A percentile compares a stretch with the other conserved stretches of the same genome.
These are phyloP conservation scores for Notoglanidium macrostoma DNA, from an alignment of 2,797 vertebrate genomes.

Conservation along the genomic window DNA sequence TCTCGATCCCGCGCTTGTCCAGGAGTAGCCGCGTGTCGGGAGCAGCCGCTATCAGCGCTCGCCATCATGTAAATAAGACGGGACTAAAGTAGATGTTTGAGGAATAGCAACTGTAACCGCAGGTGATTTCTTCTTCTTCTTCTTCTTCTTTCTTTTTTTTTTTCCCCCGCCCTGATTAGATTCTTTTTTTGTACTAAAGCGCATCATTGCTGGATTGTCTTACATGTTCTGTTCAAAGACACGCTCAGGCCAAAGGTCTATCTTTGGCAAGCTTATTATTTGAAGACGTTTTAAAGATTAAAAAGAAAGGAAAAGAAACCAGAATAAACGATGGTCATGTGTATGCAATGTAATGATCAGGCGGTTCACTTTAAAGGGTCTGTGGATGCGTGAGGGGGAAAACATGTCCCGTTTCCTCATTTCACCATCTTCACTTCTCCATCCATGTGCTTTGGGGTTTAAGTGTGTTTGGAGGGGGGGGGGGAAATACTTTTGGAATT, in stretches of 20 bases:
- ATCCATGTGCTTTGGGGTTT: not conserved
- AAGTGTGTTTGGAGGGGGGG: not conserved
- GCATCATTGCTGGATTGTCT: conserved; percentile 67
- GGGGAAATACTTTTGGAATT: not conserved
- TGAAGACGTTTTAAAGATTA: conserved; percentile 66
- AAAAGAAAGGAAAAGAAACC: conserved; percentile 60
- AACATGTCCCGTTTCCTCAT: not conserved
- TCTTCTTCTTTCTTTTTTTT: conserved; percentile 48
- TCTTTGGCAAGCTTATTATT: conserved; percentile 46
- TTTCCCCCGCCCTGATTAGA: not conserved
- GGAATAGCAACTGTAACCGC: not conserved
- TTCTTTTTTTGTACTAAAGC: conserved; percentile 60
- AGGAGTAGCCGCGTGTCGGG: conserved; percentile 26
- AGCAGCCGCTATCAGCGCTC: conserved; percentile 92
- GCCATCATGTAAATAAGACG: conserved; percentile 71
- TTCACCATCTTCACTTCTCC: conserved; percentile 3
- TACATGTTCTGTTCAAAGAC: conserved; percentile 81
- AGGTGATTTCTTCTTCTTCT: not conserved
- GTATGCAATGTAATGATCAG: conserved; percentile 74
- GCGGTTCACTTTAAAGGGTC: conserved; percentile 63
- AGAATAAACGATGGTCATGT: conserved; percentile 70
- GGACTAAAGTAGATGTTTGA: not conserved
- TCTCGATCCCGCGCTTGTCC: not conserved
- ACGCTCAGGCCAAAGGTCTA: conserved; percentile 47
- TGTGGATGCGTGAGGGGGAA: not conserved